Evolutionary conservation across 1,140 invertebrate genomes (phyloP), one percentile per base, ranked within the genome.

Genomic region (Brachionus rubens): DNA sequence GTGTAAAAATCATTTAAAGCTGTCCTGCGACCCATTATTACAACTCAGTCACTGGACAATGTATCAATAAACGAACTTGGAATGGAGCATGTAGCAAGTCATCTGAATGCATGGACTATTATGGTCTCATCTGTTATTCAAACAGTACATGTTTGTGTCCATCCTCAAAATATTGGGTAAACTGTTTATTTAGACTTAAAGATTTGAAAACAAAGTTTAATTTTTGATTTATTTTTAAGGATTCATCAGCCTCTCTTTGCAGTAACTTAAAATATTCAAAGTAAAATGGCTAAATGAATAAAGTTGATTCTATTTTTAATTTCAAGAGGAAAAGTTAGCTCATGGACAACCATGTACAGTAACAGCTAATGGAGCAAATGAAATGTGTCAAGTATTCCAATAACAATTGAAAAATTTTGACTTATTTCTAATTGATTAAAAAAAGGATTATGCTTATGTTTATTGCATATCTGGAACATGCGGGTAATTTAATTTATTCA

Each of bases 21-120:
- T 54, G 52, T 54, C 52, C 52, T 2, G n/a, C 52, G 28, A 54
- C 52, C 24, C 24, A 54, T 28, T 54, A 54, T 28, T 54, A 54
- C 28, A 10, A 54, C n/a, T 10, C 24, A 54, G 6, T 26, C 6
- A 28, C 24, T 5, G 21, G 14, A 2, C 7, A 54, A 54, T 54
- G 52, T 28, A 30, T 54, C 6, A n/a, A 54, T 54, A 26, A 26
- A 54, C 24, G 28, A 28, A 54, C 52, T 6, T 54, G n/a, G 4
- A 4, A 28, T 14, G 21, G 28, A 5, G 24, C 52, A 9, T 54
- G 52, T n/a, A 30, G 3, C 3, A 30, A 6, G n/a, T 28, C 52
- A 14, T 28, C 21, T 1, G 21, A 54, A 28, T 54, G 52, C 14
- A 4, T 28, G 28, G 52, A 54, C 26, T 54, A 54, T 54, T 54